phyloP scores from a whole-genome alignment of 2,797 vertebrate genomes.

The Sternotherus odoratus region DNA sequence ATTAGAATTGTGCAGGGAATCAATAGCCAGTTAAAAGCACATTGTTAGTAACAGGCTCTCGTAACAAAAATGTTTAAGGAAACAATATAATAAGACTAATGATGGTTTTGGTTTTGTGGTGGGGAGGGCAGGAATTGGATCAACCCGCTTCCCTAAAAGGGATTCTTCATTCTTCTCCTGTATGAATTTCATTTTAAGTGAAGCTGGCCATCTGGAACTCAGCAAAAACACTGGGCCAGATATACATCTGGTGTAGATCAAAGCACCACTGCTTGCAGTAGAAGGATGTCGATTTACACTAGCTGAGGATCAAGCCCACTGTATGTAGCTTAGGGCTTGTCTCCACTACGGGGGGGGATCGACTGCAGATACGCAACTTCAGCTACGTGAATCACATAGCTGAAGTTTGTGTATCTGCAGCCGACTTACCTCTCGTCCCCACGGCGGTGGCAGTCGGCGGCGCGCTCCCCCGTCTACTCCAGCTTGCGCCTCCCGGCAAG shows the following conservation, averaged over 20 bases:
- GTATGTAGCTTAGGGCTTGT: too few species aligned
- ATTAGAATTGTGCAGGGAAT: neutral
- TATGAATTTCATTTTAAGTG: neutral
- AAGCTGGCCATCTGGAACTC: neutral
- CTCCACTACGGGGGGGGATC: too few species aligned
- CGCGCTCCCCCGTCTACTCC: too few species aligned
- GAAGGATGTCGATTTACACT: neutral
- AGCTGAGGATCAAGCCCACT: neutral
- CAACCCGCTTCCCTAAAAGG: neutral
- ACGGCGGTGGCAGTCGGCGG: too few species aligned
- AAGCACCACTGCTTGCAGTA: neutral
- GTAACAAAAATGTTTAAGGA: neutral
- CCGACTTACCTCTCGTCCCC: too few species aligned
- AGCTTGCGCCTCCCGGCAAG: too few species aligned
- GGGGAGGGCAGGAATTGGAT: neutral
- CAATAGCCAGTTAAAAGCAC: neutral
- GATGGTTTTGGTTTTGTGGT: neutral
- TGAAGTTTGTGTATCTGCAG: too few species aligned
- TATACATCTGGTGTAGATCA: rapidly evolving
- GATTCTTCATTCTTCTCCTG: neutral
- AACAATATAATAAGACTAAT: neutral
- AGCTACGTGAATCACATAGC: too few species aligned
- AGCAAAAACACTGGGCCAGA: neutral
- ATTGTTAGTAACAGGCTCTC: neutral
- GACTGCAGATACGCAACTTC: too few species aligned